These are phyloP conservation scores for Synanthedon tipuliformis DNA, from an alignment of 2,888 invertebrate genomes.

Conservation along the genomic window DNA sequence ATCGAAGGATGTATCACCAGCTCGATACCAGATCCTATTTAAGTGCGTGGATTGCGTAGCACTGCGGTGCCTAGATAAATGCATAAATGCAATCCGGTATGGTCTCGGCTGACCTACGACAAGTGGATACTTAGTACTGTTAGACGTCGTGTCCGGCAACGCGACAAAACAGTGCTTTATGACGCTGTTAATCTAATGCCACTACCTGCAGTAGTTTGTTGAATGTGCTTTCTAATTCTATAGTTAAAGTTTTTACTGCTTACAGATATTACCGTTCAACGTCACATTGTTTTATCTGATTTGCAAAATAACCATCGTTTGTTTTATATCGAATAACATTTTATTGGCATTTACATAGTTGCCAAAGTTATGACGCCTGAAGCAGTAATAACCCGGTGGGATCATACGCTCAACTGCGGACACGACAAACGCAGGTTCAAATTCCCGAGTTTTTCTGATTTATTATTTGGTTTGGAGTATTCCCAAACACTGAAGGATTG, in stretches of 20 bases:
- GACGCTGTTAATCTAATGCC: constrained; percentile 9
- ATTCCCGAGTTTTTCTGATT: no score
- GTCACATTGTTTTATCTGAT: background rate
- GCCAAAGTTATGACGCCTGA: no score
- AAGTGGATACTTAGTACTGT: constrained; percentile 14
- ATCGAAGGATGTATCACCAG: constrained; percentile 53
- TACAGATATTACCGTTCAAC: background rate
- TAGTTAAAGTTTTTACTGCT: background rate
- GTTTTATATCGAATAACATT: no score
- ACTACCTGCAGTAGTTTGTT: background rate
- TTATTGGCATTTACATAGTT: no score
- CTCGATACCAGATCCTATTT: constrained; percentile 49
- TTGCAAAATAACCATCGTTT: background rate
- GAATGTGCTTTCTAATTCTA: background rate
- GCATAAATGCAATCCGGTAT: constrained; percentile 23
- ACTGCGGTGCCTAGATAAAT: constrained; percentile 37
- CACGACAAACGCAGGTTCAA: no score
- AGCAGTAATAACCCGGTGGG: no score
- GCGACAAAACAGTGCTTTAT: constrained; percentile 14
- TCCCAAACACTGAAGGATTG: no score
- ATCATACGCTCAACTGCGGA: no score
- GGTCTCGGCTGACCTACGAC: constrained; percentile 21
- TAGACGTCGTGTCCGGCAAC: constrained; percentile 7
- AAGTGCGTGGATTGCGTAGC: constrained; percentile 38
- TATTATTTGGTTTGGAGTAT: no score